Percentiles rank a stretch among this genome's conserved stretches.
phyloP scores from a whole-genome alignment of 1,140 invertebrate genomes.

The Heliothis virescens region DNA sequence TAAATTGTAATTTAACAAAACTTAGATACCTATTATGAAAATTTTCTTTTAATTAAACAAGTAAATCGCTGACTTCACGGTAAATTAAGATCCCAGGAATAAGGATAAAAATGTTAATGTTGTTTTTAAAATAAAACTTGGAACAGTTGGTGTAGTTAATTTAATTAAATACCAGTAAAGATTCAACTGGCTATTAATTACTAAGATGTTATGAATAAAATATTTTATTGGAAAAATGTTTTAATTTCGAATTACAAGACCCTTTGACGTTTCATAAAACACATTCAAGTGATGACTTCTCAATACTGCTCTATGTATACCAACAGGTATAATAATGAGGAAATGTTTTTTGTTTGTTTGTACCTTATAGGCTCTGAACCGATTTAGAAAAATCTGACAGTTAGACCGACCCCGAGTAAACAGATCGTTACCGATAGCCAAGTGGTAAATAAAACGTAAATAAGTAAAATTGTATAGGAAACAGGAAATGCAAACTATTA shows the following conservation, averaged over 20 bases:
- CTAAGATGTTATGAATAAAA: background rate
- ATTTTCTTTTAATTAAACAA: slow-evolving; percentile 31
- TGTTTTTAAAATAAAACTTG: slow-evolving; percentile 25
- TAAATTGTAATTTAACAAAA: background rate
- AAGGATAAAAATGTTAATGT: slow-evolving; percentile 41
- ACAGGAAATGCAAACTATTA: too few relatives aligned
- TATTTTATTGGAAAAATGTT: background rate
- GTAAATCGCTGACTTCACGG: slow-evolving; percentile 26
- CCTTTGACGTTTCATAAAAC: background rate
- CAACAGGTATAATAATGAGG: too few relatives aligned
- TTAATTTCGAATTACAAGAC: background rate
- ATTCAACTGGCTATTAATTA: slow-evolving; percentile 16
- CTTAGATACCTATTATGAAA: background rate
- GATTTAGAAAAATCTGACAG: too few relatives aligned
- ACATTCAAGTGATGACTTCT: too few relatives aligned
- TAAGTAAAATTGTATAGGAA: too few relatives aligned
- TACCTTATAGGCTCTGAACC: too few relatives aligned
- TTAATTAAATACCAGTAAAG: slow-evolving; percentile 28
- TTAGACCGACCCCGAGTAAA: too few relatives aligned
- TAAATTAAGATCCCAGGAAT: slow-evolving; percentile 29
- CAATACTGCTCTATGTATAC: background rate
- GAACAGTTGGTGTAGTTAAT: slow-evolving; percentile 13
- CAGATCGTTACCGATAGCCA: too few relatives aligned
- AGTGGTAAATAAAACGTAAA: too few relatives aligned
- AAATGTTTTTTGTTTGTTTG: too few relatives aligned